Percentiles rank a stretch among this genome's conserved stretches.
Evolutionary conservation across 2,888 invertebrate species (phyloP).

Genomic region (Pegoplata infirma): DNA sequence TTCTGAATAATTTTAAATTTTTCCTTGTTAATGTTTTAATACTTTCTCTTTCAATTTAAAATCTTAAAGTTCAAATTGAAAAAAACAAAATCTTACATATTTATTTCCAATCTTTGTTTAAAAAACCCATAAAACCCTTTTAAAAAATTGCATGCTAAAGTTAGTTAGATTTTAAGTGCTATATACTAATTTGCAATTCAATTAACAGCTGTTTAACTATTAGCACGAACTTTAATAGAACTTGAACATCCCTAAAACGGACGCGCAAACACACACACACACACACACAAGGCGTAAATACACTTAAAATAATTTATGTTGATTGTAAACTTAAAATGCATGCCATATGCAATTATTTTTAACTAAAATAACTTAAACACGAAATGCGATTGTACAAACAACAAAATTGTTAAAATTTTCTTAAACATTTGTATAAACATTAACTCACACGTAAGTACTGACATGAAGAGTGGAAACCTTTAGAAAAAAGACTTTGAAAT

Average conservation of each 20-base stretch:
- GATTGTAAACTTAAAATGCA: background rate
- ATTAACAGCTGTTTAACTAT: slow-evolving; percentile 52
- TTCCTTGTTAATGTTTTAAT: too few relatives aligned
- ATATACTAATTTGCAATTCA: slow-evolving; percentile 59
- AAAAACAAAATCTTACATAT: too few relatives aligned
- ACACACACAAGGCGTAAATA: background rate
- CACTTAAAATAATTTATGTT: background rate
- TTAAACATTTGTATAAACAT: too few relatives aligned
- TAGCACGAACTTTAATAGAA: slow-evolving; percentile 47
- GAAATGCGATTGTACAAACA: background rate
- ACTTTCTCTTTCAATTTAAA: too few relatives aligned
- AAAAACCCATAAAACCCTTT: background rate
- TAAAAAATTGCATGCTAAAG: background rate
- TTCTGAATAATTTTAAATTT: too few relatives aligned
- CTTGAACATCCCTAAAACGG: background rate
- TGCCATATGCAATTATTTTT: background rate
- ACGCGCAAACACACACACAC: background rate
- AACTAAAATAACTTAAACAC: background rate
- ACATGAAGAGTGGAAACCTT: too few relatives aligned
- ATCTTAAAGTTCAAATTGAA: too few relatives aligned
- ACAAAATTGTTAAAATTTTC: background rate
- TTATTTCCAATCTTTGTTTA: background rate
- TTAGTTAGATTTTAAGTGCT: background rate
- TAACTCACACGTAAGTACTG: too few relatives aligned
- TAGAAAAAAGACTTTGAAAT: background rate